phyloP scores from a whole-genome alignment of 2,113 vertebrate genomes.

The Passer domesticus region DNA sequence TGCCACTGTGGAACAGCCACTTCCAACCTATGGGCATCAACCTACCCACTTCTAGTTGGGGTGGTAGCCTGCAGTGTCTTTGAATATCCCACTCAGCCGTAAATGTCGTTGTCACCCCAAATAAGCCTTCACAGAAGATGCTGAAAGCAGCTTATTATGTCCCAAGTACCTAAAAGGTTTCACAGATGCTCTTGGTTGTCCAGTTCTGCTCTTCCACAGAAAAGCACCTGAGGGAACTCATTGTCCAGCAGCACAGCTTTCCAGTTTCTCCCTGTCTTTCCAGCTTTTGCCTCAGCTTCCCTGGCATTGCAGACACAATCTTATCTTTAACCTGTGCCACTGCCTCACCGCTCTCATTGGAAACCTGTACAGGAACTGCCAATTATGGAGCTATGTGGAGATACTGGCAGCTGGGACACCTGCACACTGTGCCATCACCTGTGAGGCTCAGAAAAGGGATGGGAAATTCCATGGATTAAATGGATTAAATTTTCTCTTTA shows the following conservation, averaged over 20 bases:
- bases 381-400: neutral
- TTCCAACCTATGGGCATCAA: neutral
- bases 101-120: neutral
- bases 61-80: neutral
- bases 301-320: neutral
- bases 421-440: neutral
- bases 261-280: neutral
- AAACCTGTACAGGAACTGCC: neutral
- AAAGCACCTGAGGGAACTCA: neutral
- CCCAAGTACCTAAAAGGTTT: neutral
- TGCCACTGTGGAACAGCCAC: neutral
- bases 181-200: neutral
- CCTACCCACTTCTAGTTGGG: neutral
- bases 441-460: neutral
- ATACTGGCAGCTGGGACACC: neutral
- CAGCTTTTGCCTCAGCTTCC: neutral
- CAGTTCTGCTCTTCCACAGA: neutral
- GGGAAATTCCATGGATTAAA: fast-evolving
- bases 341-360: neutral
- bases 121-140: neutral
- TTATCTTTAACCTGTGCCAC: neutral
- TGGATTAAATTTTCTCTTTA: neutral
- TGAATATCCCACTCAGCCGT: neutral
- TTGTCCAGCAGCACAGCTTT: neutral
- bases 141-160: neutral